Base-by-base conservation (phyloP, 2,888 invertebrate genomes). In the Rhamphomyia laevipes region DNA sequence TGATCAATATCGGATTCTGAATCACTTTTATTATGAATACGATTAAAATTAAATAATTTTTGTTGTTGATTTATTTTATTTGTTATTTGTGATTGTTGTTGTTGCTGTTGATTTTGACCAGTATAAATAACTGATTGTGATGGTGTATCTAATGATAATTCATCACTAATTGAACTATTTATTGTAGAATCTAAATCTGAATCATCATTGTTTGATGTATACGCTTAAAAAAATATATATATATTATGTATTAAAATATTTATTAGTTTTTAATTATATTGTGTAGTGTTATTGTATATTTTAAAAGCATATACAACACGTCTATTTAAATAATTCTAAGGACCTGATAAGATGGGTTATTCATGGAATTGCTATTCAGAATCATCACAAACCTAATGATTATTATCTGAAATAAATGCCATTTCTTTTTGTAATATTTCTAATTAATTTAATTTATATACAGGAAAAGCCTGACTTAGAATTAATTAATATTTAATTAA, bases 1-100 rank as follows among this genome's bases (percentile, higher is more conserved):
- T 56, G 55, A 40, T 68, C 68, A 12, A 60, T 57, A 41, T 68
- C 68, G 4, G 67, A 63, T 55, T 68, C 68, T 0, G 67, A 66
- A 50, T 52, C 52, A 16, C 43, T 40, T 43, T 47, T 43, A 37
- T 31, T 10, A 23, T 16, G 27, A 13, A 12, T 4, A n/a, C 42
- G 23, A 27, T 21, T 27, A 42, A 42, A 42, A 42, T 16, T 16
- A 27, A 42, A 42, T 23, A 23, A 42, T 15, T 42, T 42, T 15
- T 42, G 42, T 23, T 2, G 42, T 23, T 43, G 42, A 27, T 42
- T 23, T 13, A 18, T 17, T 40, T 18, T 40, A 40, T 42, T n/a
- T 21, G 7, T 12, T 42, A 3, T 4, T 42, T 23, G 42, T 10
- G 6, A 23, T 16, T 13, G 42, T 7, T n/a, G 42, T 13, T 40